phyloP scores from a whole-genome alignment of 2,797 vertebrate species.

The Sebastes diaconus region DNA sequence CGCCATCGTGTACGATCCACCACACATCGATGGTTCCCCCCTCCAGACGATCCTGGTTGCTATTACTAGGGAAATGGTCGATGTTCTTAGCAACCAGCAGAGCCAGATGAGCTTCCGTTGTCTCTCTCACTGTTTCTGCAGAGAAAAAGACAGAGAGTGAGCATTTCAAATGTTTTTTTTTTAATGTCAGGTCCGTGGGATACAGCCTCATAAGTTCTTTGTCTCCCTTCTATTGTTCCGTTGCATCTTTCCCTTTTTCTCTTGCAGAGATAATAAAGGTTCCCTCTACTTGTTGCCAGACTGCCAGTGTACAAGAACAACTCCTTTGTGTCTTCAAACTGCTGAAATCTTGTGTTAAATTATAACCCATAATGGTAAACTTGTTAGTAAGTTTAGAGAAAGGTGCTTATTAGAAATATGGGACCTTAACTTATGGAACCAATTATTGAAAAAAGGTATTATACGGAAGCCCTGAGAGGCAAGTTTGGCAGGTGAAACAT shows the following conservation, averaged over 20 bases:
- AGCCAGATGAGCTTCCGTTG: conserved; percentile 92
- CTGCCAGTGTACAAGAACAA: background rate
- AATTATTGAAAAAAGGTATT: background rate
- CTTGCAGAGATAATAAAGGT: background rate
- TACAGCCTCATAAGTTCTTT: background rate
- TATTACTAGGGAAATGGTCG: conserved; percentile 88
- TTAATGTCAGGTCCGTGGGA: background rate
- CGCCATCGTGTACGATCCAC: conserved; percentile 98
- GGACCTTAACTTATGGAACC: background rate
- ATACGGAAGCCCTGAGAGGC: no score
- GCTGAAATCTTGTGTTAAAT: background rate
- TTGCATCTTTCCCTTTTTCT: background rate
- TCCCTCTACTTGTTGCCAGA: background rate
- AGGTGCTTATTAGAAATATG: background rate
- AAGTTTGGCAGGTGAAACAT: no score
- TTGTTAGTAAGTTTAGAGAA: background rate
- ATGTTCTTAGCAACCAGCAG: conserved; percentile 95
- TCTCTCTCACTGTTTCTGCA: conserved; percentile 93
- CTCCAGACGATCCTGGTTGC: conserved; percentile 84
- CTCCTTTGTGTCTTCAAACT: background rate
- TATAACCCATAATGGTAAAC: background rate
- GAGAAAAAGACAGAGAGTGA: background rate
- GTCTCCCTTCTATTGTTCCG: background rate
- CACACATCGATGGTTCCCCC: conserved; percentile 93
- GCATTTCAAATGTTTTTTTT: background rate